Base-by-base conservation (phyloP, 1,140 invertebrate genomes). In the Penaeus chinensis region DNA sequence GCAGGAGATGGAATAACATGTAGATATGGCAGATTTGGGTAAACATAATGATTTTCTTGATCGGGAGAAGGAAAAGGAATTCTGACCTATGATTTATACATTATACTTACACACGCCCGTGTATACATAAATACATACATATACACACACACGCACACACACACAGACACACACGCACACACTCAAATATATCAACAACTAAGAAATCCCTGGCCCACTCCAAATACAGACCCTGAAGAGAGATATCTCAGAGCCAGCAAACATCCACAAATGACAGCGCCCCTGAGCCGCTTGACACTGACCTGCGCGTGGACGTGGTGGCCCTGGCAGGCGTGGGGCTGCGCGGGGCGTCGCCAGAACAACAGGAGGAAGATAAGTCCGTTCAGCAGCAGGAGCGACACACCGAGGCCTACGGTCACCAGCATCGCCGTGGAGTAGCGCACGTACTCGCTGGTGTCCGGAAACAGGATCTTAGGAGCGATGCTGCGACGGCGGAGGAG, bases 321-420 rank as follows among this genome's bases (percentile, higher is more conserved):
- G 32, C 88, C 88, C 69, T 89, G 82, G 27, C 88, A 89, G 60
- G 77, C 16, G 20, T 79, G 80, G 76, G 78, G 87, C 18, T 82
- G 63, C 1, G 80, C 22, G 5, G 89, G 87, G 22, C 89, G 65
- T 62, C 89, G 37, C 89, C 87, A 90, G 81, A 90, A 87, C 47
- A 90, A 66, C 63, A 90, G 81, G 54, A 88, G 74, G 82, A 98
- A 98, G 90, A 99, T 97, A 22, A 98, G 93, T 0, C 98, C 96
- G 91, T 98, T 98, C 19, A 98, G 93, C 89, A 98, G 96, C n/a
- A 98, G 93, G 37, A 98, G 92, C 7, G 96, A 96, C 90, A 96
- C 97, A 3, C 98, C 97, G 80, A 99, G 97, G 20, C 97, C 97
- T 90, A 99, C 97, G 3, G 97, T 98, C 0, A 98, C 96, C 91